Conservation (phyloP, 2,888 invertebrate species). For the Vannuccia rotundouncinata region DNA sequence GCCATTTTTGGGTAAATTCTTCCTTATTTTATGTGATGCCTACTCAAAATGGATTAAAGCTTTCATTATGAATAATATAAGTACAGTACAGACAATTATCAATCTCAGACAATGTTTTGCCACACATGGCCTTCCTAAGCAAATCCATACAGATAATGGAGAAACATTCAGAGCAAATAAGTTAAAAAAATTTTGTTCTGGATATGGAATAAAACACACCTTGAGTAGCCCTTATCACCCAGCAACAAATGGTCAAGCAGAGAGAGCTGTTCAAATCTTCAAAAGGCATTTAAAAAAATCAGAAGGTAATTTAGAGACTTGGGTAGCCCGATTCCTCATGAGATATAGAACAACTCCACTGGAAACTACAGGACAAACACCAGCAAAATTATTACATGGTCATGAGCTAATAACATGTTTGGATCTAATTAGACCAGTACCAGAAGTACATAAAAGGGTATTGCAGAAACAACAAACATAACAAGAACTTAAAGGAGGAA, state of each 20-base stretch:
- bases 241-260: constrained; percentile 32
- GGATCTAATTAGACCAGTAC: not conserved
- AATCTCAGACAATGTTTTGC: not conserved
- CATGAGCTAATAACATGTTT: constrained; percentile 25
- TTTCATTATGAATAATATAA: not conserved
- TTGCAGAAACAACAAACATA: not conserved
- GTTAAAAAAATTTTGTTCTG: not conserved
- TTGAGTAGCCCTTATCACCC: constrained; percentile 16
- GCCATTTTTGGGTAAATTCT: not conserved
- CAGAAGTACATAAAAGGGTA: constrained; percentile 9
- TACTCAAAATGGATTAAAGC: constrained; percentile 32
- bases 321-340: not conserved
- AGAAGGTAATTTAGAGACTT: constrained; percentile 1
- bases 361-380: constrained; percentile 22
- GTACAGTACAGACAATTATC: not conserved
- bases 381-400: constrained; percentile 18
- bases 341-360: constrained; percentile 12
- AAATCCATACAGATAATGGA: constrained; percentile 27
- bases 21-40: constrained; percentile 23
- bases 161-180: not conserved
- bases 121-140: constrained; percentile 27
- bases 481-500: not conserved
- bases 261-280: constrained; percentile 28
- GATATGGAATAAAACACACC: constrained; percentile 16
- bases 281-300: constrained; percentile 3